phyloP scores from a whole-genome alignment of 37 sponge, comb jelly and placozoan species.

The Tethya wilhelma region DNA sequence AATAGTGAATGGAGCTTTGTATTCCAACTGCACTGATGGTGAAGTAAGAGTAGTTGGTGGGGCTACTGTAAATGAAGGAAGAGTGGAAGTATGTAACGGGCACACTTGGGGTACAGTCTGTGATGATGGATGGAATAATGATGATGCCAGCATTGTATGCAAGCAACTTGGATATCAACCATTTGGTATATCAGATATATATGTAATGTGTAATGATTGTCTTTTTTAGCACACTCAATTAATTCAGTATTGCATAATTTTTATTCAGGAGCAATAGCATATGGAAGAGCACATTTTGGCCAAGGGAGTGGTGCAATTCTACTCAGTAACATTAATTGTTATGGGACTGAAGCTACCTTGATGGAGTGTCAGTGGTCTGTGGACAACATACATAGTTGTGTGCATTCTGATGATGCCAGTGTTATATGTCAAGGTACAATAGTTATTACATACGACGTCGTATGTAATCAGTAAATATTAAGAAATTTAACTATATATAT shows the following conservation, averaged over 20 bases:
- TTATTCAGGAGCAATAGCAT: background rate
- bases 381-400: background rate
- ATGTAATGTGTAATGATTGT: too few relatives aligned
- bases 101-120: conserved; percentile 5
- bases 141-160: conserved; percentile 6
- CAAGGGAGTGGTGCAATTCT: background rate
- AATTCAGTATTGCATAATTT: background rate
- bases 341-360: background rate
- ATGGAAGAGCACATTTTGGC: background rate
- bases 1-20: background rate
- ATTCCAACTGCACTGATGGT: conserved; percentile 17
- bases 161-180: conserved; percentile 10
- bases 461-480: too few relatives aligned
- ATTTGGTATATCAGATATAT: background rate
- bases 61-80: conserved; percentile 1
- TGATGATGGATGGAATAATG: background rate
- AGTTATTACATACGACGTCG: too few relatives aligned
- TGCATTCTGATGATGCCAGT: background rate
- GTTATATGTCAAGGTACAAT: background rate
- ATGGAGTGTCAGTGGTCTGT: background rate
- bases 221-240: background rate
- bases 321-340: background rate
- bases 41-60: conserved; percentile 8
- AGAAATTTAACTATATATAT: too few relatives aligned
- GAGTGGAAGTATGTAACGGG: conserved; percentile 5